These are phyloP conservation scores for Erebia palarica DNA, from an alignment of 2,888 invertebrate species.

Conservation along the genomic window DNA sequence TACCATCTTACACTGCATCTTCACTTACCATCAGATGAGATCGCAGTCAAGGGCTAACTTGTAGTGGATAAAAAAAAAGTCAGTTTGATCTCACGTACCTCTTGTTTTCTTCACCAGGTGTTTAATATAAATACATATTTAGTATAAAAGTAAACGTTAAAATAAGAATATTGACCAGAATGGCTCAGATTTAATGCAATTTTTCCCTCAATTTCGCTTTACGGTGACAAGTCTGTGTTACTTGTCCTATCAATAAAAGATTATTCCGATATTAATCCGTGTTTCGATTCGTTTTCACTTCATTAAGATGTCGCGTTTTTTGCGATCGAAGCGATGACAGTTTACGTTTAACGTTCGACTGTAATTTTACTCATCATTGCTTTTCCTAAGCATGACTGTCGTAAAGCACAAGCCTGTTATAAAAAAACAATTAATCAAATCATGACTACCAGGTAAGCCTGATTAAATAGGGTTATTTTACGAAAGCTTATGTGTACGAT, in stretches of 20 bases:
- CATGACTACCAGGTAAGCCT: too few relatives aligned
- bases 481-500: too few relatives aligned
- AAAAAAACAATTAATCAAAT: too few relatives aligned
- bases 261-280: background rate
- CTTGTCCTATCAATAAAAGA: conserved; percentile 6
- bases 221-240: background rate
- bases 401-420: background rate
- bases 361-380: background rate
- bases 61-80: too few relatives aligned
- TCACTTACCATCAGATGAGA: too few relatives aligned
- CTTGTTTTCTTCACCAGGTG: too few relatives aligned
- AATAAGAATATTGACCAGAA: background rate
- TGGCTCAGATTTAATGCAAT: background rate
- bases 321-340: background rate
- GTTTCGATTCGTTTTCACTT: conserved; percentile 1
- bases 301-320: conserved; percentile 4
- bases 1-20: too few relatives aligned
- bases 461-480: too few relatives aligned
- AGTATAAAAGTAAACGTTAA: background rate
- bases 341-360: background rate
- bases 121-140: too few relatives aligned
- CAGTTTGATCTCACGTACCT: too few relatives aligned
- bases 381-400: too few relatives aligned
- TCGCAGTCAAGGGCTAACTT: too few relatives aligned
- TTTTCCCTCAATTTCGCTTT: background rate